phyloP scores from a whole-genome alignment of 2,797 vertebrate genomes.

The Pempheris klunzingeri region DNA sequence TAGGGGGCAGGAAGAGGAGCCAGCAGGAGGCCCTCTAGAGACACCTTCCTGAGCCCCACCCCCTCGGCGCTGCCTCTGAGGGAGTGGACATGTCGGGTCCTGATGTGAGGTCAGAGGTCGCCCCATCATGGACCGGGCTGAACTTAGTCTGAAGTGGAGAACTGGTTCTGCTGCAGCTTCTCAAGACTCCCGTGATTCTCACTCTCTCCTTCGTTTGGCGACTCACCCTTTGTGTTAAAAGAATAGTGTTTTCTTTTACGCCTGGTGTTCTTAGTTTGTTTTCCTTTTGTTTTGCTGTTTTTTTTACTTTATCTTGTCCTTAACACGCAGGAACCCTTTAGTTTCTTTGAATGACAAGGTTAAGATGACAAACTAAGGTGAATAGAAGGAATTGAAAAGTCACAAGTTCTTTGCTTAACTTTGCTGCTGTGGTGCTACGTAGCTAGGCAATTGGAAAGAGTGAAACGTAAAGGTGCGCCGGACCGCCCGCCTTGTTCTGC shows the following conservation, averaged over 20 bases:
- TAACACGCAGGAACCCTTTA: conserved; percentile 45
- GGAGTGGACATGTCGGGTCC: conserved; percentile 49
- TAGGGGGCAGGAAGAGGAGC: conserved; percentile 52
- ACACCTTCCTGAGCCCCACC: conserved; percentile 45
- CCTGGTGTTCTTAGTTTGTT: conserved; percentile 67
- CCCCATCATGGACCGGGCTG: conserved; percentile 42
- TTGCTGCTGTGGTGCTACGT: conserved; percentile 72
- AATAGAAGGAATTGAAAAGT: conserved; percentile 74
- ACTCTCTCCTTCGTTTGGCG: conserved; percentile 59
- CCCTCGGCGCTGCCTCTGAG: conserved; percentile 34
- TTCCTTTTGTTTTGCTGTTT: conserved; percentile 55
- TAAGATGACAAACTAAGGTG: conserved; percentile 62
- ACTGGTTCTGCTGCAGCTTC: conserved; percentile 70
- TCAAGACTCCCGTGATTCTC: conserved; percentile 42
- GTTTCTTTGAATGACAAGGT: conserved; percentile 63
- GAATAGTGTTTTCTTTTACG: conserved; percentile 60
- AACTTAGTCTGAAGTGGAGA: conserved; percentile 63
- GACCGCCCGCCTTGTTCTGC: conserved; percentile 38
- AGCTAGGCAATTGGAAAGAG: conserved; percentile 51
- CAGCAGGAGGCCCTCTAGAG: conserved; percentile 36
- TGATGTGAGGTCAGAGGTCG: conserved; percentile 51
- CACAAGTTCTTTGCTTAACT: conserved; percentile 65
- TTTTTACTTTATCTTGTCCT: conserved; percentile 40
- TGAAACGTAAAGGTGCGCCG: conserved; percentile 51
- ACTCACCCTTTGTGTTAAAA: conserved; percentile 61